Evolutionary conservation across 2,888 invertebrate species (phyloP), one percentile per base, ranked within the genome.

Genomic region (Magallana nippona): DNA sequence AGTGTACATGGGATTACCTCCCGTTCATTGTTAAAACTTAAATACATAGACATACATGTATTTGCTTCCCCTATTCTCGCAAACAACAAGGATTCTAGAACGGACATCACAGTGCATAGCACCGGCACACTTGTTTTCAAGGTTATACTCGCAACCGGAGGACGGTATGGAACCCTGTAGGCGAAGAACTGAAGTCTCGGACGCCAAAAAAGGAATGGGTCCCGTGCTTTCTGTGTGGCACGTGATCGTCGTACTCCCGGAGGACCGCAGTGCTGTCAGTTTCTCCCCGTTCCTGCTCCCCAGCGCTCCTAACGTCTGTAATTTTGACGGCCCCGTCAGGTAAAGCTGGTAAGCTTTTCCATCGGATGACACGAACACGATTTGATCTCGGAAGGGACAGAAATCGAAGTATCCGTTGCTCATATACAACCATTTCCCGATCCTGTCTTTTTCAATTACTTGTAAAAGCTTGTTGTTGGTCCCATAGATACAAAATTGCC

Each of bases 381-480:
- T 22, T 27, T 71, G 71, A 32, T 71, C 27, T 71, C 71, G 13
- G 22, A 71, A 71, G 22, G 71, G 71, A 13, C 71, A 71, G 71
- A 22, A 71, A 10, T 71, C 15, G 32, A 71, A 71, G 17, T 71
- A 71, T 2, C 71, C 71, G 27, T 27, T 13, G 5, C 19, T 71
- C 27, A 71, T 71, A 32, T 71, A 71, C 22, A 71, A 22, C 19
- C 27, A 13, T 13, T 27, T 15, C 10, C 71, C 71, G 1, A 71
- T 15, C 32, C 27, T 71, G 71, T 71, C 71, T 22, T 32, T 71
- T 71, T 71, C 71, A 71, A 71, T 13, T 15, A 71, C 71, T 27
- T 71, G 71, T 11, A 71, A 32, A 13, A 71, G 71, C 8, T 71
- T 19, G 71, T 71, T 71, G 27, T 71, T 32, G 22, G 15, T 71